Conservation (phyloP, 2,888 invertebrate genomes). For the Tachina fera region DNA sequence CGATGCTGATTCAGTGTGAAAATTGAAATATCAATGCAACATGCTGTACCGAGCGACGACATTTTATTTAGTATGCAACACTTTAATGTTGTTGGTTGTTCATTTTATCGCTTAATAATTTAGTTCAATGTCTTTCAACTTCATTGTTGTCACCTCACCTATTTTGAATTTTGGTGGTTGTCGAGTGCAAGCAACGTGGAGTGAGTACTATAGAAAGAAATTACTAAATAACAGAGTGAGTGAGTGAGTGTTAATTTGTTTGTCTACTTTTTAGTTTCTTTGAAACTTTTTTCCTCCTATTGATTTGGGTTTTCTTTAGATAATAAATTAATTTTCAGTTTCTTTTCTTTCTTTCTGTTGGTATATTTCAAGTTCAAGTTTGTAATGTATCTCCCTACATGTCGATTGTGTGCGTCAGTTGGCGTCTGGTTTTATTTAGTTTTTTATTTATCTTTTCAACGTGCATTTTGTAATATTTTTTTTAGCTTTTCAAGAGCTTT, state of each 20-base stretch:
- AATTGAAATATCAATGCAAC: constrained; percentile 12
- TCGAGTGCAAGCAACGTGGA: not conserved
- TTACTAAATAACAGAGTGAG: constrained; percentile 37
- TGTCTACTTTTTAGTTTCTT: constrained; percentile 22
- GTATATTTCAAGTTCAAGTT: constrained; percentile 70
- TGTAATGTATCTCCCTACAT: constrained; percentile 68
- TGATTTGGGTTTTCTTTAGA: constrained; percentile 47
- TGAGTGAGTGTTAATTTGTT: constrained; percentile 37
- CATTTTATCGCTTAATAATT: constrained; percentile 22
- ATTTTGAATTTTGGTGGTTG: constrained; percentile 23
- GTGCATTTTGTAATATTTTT: constrained; percentile 5
- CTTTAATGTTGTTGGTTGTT: constrained; percentile 3
- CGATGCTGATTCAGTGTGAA: not conserved
- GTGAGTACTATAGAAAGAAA: not conserved
- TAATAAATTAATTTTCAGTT: constrained; percentile 42
- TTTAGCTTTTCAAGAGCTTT: constrained; percentile 32
- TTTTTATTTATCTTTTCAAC: constrained; percentile 5
- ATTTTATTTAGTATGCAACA: constrained; percentile 41
- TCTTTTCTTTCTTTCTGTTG: constrained; percentile 20
- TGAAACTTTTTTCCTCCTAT: constrained; percentile 21
- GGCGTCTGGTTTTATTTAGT: constrained; percentile 13
- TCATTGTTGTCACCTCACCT: constrained; percentile 65
- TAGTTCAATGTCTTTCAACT: constrained; percentile 57
- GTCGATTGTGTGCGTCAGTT: constrained; percentile 53
- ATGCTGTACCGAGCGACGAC: constrained; percentile 23